phyloP scores from a whole-genome alignment of 2,113 vertebrate species.

The Phycodurus eques region DNA sequence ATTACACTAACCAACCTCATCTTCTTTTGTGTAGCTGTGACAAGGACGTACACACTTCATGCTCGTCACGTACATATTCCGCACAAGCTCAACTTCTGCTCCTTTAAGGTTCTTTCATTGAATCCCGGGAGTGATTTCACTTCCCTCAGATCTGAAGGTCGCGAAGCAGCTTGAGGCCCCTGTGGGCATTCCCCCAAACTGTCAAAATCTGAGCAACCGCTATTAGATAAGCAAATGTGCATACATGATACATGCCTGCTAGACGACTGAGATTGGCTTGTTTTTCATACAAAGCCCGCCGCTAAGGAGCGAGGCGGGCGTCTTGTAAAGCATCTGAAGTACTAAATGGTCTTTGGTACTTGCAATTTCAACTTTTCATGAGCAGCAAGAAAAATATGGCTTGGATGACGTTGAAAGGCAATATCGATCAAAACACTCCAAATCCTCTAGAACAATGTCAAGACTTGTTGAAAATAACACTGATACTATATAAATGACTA shows the following conservation, averaged over 20 bases:
- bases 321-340: constrained; percentile 21
- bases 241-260: constrained; percentile 51
- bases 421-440: background rate
- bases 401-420: background rate
- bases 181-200: constrained; percentile 43
- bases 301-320: constrained; percentile 8
- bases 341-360: constrained; percentile 33
- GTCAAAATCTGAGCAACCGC: constrained; percentile 56
- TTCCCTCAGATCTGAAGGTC: constrained; percentile 53
- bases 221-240: constrained; percentile 65
- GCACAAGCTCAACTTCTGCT: constrained; percentile 24
- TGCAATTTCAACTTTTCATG: constrained; percentile 6
- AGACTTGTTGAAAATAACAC: too few species aligned
- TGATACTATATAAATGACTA: too few species aligned
- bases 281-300: constrained; percentile 18
- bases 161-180: constrained; percentile 32
- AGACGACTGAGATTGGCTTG: constrained; percentile 28
- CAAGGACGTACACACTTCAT: constrained; percentile 28
- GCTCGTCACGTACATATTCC: constrained; percentile 34
- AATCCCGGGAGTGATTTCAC: constrained; percentile 29
- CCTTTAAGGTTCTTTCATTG: constrained; percentile 32
- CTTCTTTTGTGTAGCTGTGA: constrained; percentile 13
- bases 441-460: background rate
- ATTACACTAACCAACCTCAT: constrained; percentile 21
- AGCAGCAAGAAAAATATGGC: constrained; percentile 18